Evolutionary conservation across 2,888 invertebrate genomes (phyloP), one percentile per base, ranked within the genome.

Genomic region (Tricholauxania praeusta): DNA sequence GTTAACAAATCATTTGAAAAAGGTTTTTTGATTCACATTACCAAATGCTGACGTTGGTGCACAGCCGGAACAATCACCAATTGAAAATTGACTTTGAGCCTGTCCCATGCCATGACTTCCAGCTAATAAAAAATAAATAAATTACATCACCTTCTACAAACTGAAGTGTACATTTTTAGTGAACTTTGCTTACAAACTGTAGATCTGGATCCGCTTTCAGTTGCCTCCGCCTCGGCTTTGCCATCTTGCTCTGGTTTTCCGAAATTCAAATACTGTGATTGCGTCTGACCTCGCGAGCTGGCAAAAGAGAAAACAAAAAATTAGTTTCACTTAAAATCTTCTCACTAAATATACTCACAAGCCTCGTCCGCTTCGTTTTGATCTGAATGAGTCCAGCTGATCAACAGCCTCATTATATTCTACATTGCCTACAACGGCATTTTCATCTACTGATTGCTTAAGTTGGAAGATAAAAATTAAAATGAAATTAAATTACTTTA

Each of bases 71-170:
- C 84, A 84, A 75, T 84, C 84, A 12, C 84, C 84, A n/a, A 92
- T 91, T 74, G 91, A 90, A 65, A 94, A 93, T 87, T 95, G 95
- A 87, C 95, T 95, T 87, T 95, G 95, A 0, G 95, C 95, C 89
- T 95, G 95, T 0, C 95, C 95, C 93, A 95, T 95, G 71, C 95
- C 95, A 82, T 92, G 92, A 76, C 89, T 91, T 62, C 95, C 95
- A 89, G 91, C 95, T 95, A 53, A 64, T 12, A 51, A 49, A 51
- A 60, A 28, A 28, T 19, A 28, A 15, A 12, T 12, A 6, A 14
- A 28, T 28, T 2, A 6, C 8, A 64, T 22, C 22, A 19, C 51
- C 19, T 51, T 32, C 0, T 17, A 28, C 19, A 32, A 63, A 39
- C 47, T n/a, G 14, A 3, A 15, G 32, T 3, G 8, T 47, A 52